phyloP scores from a whole-genome alignment of 2,113 vertebrate genomes.

The Macroglossus sobrinus region DNA sequence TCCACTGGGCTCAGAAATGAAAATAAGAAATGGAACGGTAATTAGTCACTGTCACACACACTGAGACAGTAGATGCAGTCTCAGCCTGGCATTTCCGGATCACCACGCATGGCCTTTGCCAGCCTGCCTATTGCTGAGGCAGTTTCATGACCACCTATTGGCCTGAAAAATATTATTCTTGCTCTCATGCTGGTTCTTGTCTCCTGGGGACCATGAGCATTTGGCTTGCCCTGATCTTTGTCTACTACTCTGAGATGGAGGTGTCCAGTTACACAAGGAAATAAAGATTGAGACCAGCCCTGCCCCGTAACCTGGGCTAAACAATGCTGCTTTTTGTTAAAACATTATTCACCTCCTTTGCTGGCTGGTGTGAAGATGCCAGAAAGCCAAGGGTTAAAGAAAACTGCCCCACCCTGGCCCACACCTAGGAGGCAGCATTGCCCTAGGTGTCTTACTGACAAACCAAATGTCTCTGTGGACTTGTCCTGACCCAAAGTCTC shows the following conservation, averaged over 20 bases:
- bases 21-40: slow-evolving; percentile 45
- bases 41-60: slow-evolving; percentile 66
- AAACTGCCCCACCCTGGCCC: background rate
- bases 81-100: slow-evolving; percentile 59
- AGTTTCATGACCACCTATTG: slow-evolving; percentile 34
- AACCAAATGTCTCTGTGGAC: background rate
- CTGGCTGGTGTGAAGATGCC: background rate
- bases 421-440: background rate
- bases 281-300: background rate
- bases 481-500: background rate
- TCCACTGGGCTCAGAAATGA: slow-evolving; percentile 33
- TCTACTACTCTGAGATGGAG: background rate
- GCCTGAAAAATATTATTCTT: slow-evolving; percentile 67
- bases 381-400: background rate
- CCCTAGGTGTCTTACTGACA: background rate
- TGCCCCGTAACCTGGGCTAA: background rate
- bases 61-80: background rate
- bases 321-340: slow-evolving; percentile 41
- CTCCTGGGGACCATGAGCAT: background rate
- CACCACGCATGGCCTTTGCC: background rate
- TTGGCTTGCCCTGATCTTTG: slow-evolving; percentile 46
- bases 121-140: background rate
- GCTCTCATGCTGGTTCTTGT: background rate
- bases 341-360: background rate
- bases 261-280: slow-evolving; percentile 47